These are phyloP conservation scores for Pachypsylla venusta DNA, from an alignment of 1,140 invertebrate genomes.

Conservation along the genomic window DNA sequence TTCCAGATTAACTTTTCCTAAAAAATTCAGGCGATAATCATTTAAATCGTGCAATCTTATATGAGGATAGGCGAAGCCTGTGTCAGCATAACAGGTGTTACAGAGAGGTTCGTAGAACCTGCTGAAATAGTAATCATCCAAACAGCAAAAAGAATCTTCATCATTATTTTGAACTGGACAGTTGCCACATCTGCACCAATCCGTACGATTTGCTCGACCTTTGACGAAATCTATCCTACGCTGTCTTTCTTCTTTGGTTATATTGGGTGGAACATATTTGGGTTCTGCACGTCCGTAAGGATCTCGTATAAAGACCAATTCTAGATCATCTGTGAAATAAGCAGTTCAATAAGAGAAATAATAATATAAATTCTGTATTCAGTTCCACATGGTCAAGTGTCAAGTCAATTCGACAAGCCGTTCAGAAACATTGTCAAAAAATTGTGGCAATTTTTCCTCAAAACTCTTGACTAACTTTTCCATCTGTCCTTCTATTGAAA, in stretches of 20 bases:
- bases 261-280: neutral
- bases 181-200: neutral
- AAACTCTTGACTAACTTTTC: too few relatives aligned
- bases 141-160: conserved; percentile 3
- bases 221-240: neutral
- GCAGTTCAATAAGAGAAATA: too few relatives aligned
- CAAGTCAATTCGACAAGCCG: too few relatives aligned
- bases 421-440: too few relatives aligned
- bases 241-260: neutral
- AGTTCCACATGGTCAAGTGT: too few relatives aligned
- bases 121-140: neutral
- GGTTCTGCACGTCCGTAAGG: neutral
- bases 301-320: too few relatives aligned
- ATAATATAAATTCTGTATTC: too few relatives aligned
- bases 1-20: neutral
- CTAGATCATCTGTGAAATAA: too few relatives aligned
- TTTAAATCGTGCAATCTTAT: neutral
- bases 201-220: neutral
- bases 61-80: neutral
- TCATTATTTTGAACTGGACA: neutral
- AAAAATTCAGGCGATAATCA: neutral
- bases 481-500: too few relatives aligned
- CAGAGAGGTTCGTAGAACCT: neutral
- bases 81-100: neutral
- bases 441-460: too few relatives aligned